Percentiles rank a stretch among this genome's conserved stretches.
Conservation (phyloP, 2,113 vertebrate genomes). For the Lophotis ruficrista region DNA sequence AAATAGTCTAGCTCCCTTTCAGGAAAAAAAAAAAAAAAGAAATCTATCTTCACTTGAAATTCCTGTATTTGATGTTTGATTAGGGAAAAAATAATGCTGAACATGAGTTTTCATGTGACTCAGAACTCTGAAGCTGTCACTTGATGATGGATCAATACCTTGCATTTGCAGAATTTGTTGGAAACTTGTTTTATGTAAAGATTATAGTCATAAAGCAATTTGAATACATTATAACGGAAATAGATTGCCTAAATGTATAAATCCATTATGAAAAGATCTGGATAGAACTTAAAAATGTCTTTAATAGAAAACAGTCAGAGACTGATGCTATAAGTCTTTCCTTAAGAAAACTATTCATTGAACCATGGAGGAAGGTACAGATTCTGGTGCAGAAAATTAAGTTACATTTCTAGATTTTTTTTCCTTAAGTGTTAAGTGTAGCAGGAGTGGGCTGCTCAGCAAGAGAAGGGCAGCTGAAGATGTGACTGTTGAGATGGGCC, state of each 20-base stretch:
- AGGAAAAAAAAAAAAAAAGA: background rate
- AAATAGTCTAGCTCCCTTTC: background rate
- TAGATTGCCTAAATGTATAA: background rate
- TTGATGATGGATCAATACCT: background rate
- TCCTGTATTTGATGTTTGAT: background rate
- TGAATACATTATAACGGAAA: background rate
- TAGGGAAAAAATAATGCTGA: background rate
- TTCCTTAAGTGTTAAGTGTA: background rate
- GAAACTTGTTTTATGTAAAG: background rate
- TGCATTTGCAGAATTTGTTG: background rate
- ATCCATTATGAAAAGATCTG: background rate
- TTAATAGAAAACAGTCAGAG: background rate
- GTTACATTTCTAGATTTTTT: background rate
- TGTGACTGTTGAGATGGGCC: fast-evolving
- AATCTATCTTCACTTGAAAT: background rate
- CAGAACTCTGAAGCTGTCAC: background rate
- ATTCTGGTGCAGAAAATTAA: background rate
- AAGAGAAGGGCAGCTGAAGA: background rate
- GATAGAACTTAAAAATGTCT: background rate
- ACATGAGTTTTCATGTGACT: background rate
- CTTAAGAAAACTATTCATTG: background rate
- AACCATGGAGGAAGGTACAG: background rate
- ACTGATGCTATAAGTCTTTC: background rate
- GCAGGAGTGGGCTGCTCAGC: background rate
- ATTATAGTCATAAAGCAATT: background rate